Evolutionary conservation across 1,140 invertebrate genomes (phyloP).

Genomic region (Orius insidiosus): DNA sequence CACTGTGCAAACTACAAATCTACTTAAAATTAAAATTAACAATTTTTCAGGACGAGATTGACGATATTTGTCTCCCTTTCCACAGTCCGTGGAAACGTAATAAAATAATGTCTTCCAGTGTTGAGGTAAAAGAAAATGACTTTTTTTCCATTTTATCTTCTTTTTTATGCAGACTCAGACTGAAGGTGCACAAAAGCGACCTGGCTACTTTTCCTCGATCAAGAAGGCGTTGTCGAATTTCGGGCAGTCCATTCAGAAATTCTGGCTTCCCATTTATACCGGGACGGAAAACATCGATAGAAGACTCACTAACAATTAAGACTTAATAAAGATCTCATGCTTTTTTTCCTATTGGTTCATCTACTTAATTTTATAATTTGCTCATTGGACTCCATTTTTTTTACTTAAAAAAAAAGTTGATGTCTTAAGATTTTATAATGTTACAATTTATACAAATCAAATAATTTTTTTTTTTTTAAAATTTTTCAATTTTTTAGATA

Average conservation of each 20-base stretch:
- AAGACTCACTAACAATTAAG: constrained; percentile 2
- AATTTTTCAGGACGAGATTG: constrained; percentile 1
- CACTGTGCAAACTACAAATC: no score
- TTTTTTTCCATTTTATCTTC: no score
- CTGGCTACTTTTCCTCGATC: constrained; percentile 12
- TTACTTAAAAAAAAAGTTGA: no score
- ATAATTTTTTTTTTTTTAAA: no score
- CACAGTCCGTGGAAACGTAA: constrained; percentile 11
- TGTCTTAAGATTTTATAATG: no score
- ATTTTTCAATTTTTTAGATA: no score
- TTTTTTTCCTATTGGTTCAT: no score
- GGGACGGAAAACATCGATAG: constrained; percentile 7
- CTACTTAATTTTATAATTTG: no score
- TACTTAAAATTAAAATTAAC: background rate
- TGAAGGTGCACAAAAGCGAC: background rate
- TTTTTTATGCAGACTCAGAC: no score
- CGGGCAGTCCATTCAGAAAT: constrained; percentile 12
- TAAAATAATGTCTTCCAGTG: background rate
- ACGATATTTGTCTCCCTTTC: constrained; percentile 1
- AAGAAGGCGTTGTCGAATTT: constrained; percentile 14
- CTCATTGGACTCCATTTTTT: no score
- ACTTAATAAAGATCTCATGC: no score
- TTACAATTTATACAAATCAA: no score
- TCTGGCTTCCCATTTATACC: constrained; percentile 11
- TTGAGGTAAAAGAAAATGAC: constrained; percentile 4